These are phyloP conservation scores for Craniophora ligustri DNA, from an alignment of 2,888 invertebrate genomes.

Conservation along the genomic window DNA sequence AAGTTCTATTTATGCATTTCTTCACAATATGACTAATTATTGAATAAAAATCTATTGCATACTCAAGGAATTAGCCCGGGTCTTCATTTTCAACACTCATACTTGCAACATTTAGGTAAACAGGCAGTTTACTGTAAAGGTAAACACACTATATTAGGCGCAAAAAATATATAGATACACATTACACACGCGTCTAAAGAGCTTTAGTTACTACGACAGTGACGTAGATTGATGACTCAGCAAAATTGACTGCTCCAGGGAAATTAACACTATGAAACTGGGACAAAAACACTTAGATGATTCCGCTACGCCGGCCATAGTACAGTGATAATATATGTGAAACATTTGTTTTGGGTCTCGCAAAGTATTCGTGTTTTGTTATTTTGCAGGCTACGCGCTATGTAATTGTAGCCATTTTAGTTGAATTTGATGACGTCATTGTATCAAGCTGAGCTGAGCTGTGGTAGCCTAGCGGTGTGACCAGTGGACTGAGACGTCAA, in stretches of 20 bases:
- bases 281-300: conserved; percentile 55
- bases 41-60: too few species aligned
- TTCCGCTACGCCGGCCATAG: conserved; percentile 27
- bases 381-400: conserved; percentile 24
- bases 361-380: conserved; percentile 34
- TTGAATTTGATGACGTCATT: conserved; percentile 40
- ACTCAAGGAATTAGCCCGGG: too few species aligned
- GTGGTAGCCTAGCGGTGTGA: too few species aligned
- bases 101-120: too few species aligned
- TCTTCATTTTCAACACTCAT: too few species aligned
- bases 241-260: conserved; percentile 73
- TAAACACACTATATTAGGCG: not conserved
- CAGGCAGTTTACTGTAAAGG: too few species aligned
- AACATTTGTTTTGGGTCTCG: conserved; percentile 39
- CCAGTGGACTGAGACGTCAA: too few species aligned
- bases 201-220: conserved; percentile 47
- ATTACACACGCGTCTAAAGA: conserved; percentile 33
- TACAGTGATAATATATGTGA: conserved; percentile 28
- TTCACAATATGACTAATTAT: too few species aligned
- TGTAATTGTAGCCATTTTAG: not conserved
- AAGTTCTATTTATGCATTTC: too few species aligned
- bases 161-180: conserved; percentile 28
- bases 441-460: too few species aligned
- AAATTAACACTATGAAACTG: conserved; percentile 70
- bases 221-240: conserved; percentile 73